Conservation (phyloP, 2,797 vertebrate species). For the Pantherophis vulpinus region DNA sequence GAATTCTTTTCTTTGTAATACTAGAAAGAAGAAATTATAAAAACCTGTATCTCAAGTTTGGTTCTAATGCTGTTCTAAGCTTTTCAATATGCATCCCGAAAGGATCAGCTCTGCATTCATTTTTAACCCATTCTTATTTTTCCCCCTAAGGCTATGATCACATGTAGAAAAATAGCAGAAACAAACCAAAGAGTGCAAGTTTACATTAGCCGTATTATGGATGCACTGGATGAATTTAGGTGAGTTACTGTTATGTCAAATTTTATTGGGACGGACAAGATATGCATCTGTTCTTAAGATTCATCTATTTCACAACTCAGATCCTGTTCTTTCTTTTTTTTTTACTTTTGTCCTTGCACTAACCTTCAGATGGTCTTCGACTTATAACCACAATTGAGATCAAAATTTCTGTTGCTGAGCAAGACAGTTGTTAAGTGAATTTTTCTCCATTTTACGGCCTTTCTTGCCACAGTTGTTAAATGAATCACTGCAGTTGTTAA, state of each 20-base stretch:
- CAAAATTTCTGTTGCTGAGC: background rate
- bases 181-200: conserved; percentile 83
- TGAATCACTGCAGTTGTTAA: background rate
- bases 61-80: background rate
- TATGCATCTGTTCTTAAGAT: background rate
- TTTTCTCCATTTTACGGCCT: background rate
- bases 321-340: too few species aligned
- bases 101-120: background rate
- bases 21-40: background rate
- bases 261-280: conserved; percentile 29
- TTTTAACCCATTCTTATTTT: conserved; percentile 58
- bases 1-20: background rate
- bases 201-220: conserved; percentile 84
- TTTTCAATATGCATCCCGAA: conserved; percentile 21
- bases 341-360: too few species aligned
- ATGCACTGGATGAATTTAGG: conserved; percentile 86
- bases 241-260: conserved; percentile 60
- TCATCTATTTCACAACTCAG: background rate
- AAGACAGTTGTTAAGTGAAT: background rate
- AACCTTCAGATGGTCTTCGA: background rate
- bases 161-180: conserved; percentile 84
- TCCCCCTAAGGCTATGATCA: conserved; percentile 80
- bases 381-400: background rate
- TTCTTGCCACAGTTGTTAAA: background rate
- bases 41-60: background rate